phyloP scores from a whole-genome alignment of 2,888 invertebrate genomes.

The Odontocerum albicorne region DNA sequence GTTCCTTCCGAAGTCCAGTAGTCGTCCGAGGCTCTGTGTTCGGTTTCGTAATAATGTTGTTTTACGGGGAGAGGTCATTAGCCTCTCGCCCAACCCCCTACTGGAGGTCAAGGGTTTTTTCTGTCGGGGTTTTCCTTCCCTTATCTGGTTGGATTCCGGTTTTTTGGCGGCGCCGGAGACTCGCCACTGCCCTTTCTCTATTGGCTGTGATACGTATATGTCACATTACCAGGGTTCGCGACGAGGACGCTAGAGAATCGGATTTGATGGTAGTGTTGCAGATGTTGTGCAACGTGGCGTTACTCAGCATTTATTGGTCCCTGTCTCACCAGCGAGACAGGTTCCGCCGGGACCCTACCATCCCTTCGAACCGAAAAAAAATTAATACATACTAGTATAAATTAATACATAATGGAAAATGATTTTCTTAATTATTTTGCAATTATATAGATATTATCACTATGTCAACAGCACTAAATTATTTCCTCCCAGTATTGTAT shows the following conservation, averaged over 20 bases:
- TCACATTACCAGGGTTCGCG: not conserved
- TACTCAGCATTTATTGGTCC: not conserved
- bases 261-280: no score
- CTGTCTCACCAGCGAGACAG: not conserved
- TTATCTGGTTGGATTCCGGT: not conserved
- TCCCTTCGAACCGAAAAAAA: not conserved
- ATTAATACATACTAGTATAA: no score
- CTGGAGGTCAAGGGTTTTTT: not conserved
- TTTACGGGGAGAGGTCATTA: not conserved
- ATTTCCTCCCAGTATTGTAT: no score
- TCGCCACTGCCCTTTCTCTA: not conserved
- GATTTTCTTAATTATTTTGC: no score
- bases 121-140: not conserved
- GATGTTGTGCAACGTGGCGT: not conserved
- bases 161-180: not conserved
- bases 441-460: no score
- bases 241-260: not conserved
- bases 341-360: not conserved
- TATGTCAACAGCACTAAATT: no score
- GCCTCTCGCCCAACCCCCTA: not conserved
- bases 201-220: not conserved
- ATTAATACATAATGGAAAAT: no score
- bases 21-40: not conserved
- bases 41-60: not conserved
- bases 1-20: no score